phyloP scores from a whole-genome alignment of 2,113 vertebrate genomes.

The Gambusia affinis region DNA sequence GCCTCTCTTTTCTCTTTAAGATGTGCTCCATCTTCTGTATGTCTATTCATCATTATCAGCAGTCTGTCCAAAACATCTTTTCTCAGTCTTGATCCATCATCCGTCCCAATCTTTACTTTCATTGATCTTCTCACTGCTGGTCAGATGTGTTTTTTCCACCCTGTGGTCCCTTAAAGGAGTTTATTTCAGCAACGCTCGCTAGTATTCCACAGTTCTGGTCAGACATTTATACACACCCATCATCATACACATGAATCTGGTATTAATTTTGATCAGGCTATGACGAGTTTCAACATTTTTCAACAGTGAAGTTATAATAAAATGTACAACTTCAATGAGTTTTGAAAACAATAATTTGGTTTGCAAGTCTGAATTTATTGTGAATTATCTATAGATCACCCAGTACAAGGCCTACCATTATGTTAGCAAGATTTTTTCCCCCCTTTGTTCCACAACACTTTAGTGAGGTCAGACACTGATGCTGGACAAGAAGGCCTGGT shows the following conservation, averaged over 20 bases:
- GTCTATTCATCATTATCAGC: slow-evolving; percentile 64
- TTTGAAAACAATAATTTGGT: no score
- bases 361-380: no score
- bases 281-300: not conserved
- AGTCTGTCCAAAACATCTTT: slow-evolving; percentile 41
- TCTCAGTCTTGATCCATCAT: slow-evolving; percentile 57
- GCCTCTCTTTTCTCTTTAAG: slow-evolving; percentile 17
- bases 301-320: not conserved
- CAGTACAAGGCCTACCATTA: no score
- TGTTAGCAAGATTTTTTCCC: no score
- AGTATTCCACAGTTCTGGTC: not conserved
- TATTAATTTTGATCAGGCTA: not conserved
- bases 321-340: not conserved
- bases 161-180: slow-evolving; percentile 26
- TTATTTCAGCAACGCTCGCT: slow-evolving; percentile 40
- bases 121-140: slow-evolving; percentile 64
- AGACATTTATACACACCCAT: not conserved
- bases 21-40: slow-evolving; percentile 36
- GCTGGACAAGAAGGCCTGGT: no score
- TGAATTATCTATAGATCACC: no score
- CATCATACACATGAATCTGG: not conserved
- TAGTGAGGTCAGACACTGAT: no score
- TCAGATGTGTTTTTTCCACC: slow-evolving; percentile 36
- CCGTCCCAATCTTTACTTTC: slow-evolving; percentile 53
- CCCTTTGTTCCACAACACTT: no score